phyloP scores from a whole-genome alignment of 2,113 vertebrate genomes.

The Laticauda colubrina region DNA sequence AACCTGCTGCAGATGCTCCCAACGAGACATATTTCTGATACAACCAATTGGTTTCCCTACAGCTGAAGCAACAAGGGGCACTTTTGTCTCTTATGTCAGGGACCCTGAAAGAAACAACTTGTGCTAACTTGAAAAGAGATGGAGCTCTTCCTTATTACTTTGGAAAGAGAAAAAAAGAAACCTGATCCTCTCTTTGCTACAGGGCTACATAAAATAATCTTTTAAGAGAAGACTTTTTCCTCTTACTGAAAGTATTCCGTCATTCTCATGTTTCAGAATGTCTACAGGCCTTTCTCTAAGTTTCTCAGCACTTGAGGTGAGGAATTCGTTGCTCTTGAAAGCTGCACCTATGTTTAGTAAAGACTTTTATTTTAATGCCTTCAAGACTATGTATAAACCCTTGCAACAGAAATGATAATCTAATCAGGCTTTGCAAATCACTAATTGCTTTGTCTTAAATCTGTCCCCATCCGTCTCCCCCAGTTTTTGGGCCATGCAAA shows the following conservation, averaged over 20 bases:
- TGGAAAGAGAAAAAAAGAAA: constrained; percentile 21
- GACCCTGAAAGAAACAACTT: constrained; percentile 6
- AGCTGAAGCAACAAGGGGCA: neutral
- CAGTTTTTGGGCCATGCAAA: neutral
- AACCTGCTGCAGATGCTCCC: accelerated
- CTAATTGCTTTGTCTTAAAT: neutral
- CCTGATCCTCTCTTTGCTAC: neutral
- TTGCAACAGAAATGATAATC: neutral
- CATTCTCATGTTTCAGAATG: constrained; percentile 1
- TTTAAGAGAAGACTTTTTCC: neutral
- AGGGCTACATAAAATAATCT: neutral
- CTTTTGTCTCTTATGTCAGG: neutral
- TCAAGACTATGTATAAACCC: neutral
- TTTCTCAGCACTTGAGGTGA: neutral
- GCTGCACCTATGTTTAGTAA: constrained; percentile 10
- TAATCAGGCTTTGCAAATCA: neutral
- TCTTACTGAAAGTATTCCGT: neutral
- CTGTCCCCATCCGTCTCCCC: neutral
- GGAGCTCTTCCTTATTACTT: neutral
- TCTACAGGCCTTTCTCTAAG: neutral
- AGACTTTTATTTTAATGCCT: neutral
- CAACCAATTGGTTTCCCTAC: neutral
- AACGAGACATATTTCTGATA: neutral
- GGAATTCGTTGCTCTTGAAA: neutral
- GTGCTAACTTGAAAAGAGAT: constrained; percentile 13